Percentiles rank a stretch among this genome's conserved stretches.
These are phyloP conservation scores for Anseranas semipalmata DNA, from an alignment of 2,113 vertebrate genomes.

Conservation along the genomic window DNA sequence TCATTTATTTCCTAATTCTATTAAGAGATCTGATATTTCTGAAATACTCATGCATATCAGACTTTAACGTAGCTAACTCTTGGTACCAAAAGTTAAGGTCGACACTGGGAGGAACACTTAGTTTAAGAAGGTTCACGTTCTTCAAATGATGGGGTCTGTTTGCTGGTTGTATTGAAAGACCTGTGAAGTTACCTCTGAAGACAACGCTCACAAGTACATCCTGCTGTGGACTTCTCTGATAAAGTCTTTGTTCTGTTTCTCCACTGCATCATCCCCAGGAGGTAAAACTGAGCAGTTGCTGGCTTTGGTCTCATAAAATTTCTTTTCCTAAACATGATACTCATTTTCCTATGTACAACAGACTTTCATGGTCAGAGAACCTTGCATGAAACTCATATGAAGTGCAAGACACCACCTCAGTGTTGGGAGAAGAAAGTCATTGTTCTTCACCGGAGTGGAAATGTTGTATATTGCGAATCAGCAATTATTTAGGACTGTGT, in stretches of 20 bases:
- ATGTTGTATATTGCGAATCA: rapidly evolving
- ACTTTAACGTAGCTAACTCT: background rate
- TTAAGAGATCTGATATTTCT: background rate
- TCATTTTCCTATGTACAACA: background rate
- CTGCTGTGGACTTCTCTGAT: too few species aligned
- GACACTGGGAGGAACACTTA: background rate
- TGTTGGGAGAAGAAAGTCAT: background rate
- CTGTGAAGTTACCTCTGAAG: background rate
- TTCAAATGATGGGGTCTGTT: background rate
- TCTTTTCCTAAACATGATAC: background rate
- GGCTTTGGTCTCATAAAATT: background rate
- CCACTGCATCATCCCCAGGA: background rate
- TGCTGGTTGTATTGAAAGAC: background rate
- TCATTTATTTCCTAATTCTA: background rate
- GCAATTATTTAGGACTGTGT: background rate
- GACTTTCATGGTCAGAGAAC: rapidly evolving
- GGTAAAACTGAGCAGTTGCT: background rate
- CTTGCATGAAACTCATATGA: background rate
- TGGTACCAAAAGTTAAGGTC: background rate
- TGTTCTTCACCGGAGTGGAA: background rate
- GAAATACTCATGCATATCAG: rapidly evolving
- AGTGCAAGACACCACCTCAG: background rate
- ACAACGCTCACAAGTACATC: rapidly evolving
- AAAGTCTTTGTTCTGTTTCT: background rate
- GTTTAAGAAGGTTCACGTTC: background rate